These are phyloP conservation scores for Drosophila quadrilineata DNA, from an alignment of 1,140 invertebrate species.

Conservation along the genomic window DNA sequence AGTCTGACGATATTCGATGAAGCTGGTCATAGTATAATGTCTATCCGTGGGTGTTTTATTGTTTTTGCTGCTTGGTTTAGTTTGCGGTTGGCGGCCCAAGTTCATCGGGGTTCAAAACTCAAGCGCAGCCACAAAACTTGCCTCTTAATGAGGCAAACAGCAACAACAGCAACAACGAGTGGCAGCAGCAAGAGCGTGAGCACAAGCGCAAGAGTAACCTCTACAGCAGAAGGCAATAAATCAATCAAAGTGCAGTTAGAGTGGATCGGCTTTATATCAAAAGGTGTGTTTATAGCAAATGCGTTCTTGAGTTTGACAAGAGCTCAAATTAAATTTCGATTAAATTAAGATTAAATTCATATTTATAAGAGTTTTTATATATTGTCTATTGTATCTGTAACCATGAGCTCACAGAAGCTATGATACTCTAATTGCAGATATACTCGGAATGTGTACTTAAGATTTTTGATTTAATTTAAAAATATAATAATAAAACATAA, in stretches of 20 bases:
- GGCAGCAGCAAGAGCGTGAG: slow-evolving; percentile 3
- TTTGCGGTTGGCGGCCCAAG: slow-evolving; percentile 65
- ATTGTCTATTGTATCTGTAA: neutral
- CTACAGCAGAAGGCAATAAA: slow-evolving; percentile 52
- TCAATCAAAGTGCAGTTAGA: slow-evolving; percentile 66
- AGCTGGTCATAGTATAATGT: slow-evolving; percentile 16
- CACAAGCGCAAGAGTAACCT: too few relatives aligned
- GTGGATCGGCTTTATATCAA: slow-evolving; percentile 15
- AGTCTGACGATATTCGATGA: neutral
- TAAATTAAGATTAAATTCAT: neutral
- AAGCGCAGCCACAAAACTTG: slow-evolving; percentile 61
- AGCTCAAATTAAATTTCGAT: slow-evolving; percentile 11
- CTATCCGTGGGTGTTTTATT: slow-evolving; percentile 32
- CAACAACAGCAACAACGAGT: slow-evolving; percentile 5
- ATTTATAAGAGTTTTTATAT: neutral
- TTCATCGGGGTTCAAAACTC: slow-evolving; percentile 65
- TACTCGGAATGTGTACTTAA: too few relatives aligned
- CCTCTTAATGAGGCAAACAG: slow-evolving; percentile 27
- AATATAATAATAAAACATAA: too few relatives aligned
- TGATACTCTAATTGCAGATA: too few relatives aligned
- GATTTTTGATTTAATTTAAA: too few relatives aligned
- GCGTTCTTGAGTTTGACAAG: slow-evolving; percentile 4
- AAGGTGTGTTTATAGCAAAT: neutral
- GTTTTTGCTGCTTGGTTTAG: slow-evolving; percentile 23
- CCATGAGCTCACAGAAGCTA: too few relatives aligned